Evolutionary conservation across 2,113 vertebrate genomes (phyloP).

Genomic region (Seriola rivoliana): DNA sequence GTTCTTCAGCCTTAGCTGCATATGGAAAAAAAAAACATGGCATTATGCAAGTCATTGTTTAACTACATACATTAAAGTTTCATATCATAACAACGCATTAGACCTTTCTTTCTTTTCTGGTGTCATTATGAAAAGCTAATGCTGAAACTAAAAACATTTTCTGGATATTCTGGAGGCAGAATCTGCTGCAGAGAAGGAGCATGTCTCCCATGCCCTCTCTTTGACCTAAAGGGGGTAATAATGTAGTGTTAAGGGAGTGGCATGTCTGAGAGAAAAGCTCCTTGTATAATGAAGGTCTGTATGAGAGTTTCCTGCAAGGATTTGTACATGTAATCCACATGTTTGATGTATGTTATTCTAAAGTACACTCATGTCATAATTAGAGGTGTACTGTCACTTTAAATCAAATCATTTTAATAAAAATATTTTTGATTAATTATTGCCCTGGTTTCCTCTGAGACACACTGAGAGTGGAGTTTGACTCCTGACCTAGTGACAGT

Average conservation of each 20-base stretch:
- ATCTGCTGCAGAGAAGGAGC: background rate
- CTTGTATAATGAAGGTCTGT: background rate
- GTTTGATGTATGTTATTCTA: background rate
- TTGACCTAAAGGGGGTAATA: conserved; percentile 1
- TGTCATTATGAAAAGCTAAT: background rate
- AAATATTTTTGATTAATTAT: background rate
- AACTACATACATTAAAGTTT: too few species aligned
- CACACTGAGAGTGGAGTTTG: conserved; percentile 16
- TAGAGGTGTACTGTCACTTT: background rate
- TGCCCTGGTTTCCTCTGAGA: background rate
- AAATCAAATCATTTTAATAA: background rate
- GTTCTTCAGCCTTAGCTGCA: background rate
- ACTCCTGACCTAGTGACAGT: conserved; percentile 59
- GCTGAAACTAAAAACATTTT: background rate
- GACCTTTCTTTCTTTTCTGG: too few species aligned
- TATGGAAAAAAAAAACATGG: background rate
- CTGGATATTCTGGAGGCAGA: background rate
- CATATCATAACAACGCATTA: too few species aligned
- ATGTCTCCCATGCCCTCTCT: background rate
- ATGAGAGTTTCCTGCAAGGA: conserved; percentile 9
- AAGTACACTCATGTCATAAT: background rate
- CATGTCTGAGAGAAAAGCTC: background rate
- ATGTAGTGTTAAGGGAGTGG: conserved; percentile 4
- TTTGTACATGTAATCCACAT: background rate
- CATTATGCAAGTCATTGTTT: too few species aligned